phyloP scores from a whole-genome alignment of 2,888 invertebrate species.

The Zygogramma bicolorata region DNA sequence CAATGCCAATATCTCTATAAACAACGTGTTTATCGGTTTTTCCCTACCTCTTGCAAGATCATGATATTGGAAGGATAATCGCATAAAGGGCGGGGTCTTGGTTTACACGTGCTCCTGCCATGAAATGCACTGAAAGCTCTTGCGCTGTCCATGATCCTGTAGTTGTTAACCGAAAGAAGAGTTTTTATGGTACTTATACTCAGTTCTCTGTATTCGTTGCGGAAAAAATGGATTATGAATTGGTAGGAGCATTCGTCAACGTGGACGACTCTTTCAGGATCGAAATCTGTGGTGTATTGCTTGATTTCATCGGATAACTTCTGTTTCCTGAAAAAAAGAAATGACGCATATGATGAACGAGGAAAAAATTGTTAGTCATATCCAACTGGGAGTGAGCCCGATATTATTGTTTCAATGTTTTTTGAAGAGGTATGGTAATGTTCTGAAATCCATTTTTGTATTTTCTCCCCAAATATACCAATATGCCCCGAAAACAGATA shows the following conservation, averaged over 20 bases:
- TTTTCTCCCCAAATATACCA: too few relatives aligned
- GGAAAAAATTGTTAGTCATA: too few relatives aligned
- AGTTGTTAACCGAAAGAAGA: neutral
- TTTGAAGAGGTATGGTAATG: too few relatives aligned
- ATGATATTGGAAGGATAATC: constrained; percentile 55
- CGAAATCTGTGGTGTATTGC: constrained; percentile 66
- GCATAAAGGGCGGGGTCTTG: constrained; percentile 32
- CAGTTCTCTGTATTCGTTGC: constrained; percentile 45
- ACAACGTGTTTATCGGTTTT: too few relatives aligned
- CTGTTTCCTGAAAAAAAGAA: constrained; percentile 52
- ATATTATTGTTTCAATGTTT: too few relatives aligned
- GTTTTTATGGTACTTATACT: constrained; percentile 34
- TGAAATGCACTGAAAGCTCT: too few relatives aligned
- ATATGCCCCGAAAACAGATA: too few relatives aligned
- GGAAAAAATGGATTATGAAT: constrained; percentile 44
- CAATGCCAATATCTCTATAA: too few relatives aligned
- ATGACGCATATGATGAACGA: too few relatives aligned
- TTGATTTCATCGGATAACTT: constrained; percentile 62
- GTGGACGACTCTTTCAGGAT: constrained; percentile 54
- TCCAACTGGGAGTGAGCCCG: too few relatives aligned
- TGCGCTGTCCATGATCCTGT: constrained; percentile 19
- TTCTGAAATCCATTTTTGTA: too few relatives aligned
- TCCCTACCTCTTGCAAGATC: constrained; percentile 61
- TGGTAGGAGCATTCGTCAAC: constrained; percentile 24
- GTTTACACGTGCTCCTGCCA: constrained; percentile 23